A percentile compares a stretch with the other conserved stretches of the same genome.
Conservation (phyloP, 2,113 vertebrate species). For the Rhinopomastus cyanomelas region DNA sequence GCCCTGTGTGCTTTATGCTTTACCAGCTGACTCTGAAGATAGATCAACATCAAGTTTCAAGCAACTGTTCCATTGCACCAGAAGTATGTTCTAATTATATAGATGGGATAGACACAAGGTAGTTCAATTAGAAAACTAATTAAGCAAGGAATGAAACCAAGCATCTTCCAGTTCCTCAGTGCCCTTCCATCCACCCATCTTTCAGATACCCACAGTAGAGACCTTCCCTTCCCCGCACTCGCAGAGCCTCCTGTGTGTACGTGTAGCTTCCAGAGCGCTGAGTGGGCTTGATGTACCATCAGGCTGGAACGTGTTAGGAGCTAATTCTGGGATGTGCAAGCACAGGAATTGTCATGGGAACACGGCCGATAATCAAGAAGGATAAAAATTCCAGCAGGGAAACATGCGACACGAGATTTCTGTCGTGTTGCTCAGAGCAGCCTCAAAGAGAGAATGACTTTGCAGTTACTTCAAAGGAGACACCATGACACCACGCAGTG, state of each 20-base stretch:
- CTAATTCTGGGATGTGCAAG: constrained; percentile 63
- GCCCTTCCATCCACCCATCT: neutral
- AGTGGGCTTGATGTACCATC: constrained; percentile 62
- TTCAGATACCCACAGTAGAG: neutral
- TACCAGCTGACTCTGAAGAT: neutral
- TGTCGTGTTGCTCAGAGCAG: neutral
- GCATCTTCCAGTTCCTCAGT: neutral
- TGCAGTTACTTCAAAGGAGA: neutral
- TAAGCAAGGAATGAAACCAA: neutral
- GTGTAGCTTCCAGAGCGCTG: constrained; percentile 35
- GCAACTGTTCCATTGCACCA: neutral
- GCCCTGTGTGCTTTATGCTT: rapidly evolving
- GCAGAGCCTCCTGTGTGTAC: neutral
- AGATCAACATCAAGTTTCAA: neutral
- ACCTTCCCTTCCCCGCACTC: constrained; percentile 3
- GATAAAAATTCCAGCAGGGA: constrained; percentile 48
- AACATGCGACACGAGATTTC: neutral
- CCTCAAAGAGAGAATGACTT: neutral
- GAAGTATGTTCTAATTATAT: neutral
- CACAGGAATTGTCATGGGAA: constrained; percentile 65
- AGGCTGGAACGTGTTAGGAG: constrained; percentile 57
- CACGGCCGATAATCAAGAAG: constrained; percentile 51
- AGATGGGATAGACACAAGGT: neutral
- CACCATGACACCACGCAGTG: neutral
- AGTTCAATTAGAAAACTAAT: neutral